A percentile compares a stretch with the other conserved stretches of the same genome.
These are phyloP conservation scores for Agrochola macilenta DNA, from an alignment of 2,888 invertebrate species.

Conservation along the genomic window DNA sequence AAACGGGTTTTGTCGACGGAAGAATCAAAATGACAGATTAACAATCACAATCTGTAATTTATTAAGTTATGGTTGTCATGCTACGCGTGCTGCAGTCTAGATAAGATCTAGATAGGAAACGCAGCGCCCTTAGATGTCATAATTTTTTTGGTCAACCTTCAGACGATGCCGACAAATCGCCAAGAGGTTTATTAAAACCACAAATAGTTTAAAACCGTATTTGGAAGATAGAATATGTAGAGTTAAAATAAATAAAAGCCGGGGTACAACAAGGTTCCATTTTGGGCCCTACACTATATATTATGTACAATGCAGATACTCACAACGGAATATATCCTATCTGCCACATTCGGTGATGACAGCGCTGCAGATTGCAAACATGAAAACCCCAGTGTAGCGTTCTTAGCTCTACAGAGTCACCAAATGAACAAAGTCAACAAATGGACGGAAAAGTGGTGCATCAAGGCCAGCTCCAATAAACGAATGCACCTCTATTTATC, in stretches of 20 bases:
- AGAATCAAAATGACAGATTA: too few species aligned
- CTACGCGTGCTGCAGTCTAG: background rate
- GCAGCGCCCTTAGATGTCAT: too few species aligned
- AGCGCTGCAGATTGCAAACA: background rate
- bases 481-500: constrained; percentile 3
- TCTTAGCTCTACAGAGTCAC: background rate
- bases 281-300: constrained; percentile 45
- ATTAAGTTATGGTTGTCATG: too few species aligned
- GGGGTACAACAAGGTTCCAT: constrained; percentile 56
- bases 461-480: background rate
- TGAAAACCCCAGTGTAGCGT: background rate
- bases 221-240: constrained; percentile 26
- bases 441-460: background rate
- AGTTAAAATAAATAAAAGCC: constrained; percentile 38
- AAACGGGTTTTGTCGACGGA: too few species aligned
- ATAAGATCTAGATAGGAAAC: background rate
- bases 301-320: constrained; percentile 48
- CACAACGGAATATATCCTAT: constrained; percentile 4
- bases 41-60: too few species aligned
- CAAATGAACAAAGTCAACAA: background rate
- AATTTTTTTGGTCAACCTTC: too few species aligned
- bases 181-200: too few species aligned
- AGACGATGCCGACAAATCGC: too few species aligned
- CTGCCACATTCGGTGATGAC: constrained; percentile 1
- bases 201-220: background rate